Conservation (phyloP, 2,113 vertebrate species). For the Calidris pugnax region DNA sequence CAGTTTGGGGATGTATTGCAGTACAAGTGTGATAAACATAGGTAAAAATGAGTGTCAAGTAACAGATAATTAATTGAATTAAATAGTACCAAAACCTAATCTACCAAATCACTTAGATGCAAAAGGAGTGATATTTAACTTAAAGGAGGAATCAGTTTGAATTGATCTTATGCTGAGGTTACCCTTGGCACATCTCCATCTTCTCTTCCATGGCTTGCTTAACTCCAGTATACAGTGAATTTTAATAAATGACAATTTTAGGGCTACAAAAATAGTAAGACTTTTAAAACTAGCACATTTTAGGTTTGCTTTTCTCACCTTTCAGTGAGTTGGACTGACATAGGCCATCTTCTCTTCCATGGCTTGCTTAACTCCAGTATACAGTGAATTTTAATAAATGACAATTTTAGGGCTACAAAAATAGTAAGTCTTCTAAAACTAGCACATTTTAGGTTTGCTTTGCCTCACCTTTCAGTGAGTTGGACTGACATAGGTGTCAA, state of each 20-base stretch:
- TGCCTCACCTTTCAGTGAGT: neutral
- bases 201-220: neutral
- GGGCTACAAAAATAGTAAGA: neutral
- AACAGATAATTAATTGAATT: neutral
- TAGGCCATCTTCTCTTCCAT: neutral
- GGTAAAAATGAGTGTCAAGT: neutral
- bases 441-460: neutral
- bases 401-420: neutral
- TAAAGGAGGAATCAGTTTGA: neutral
- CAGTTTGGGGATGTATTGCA: neutral
- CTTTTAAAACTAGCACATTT: neutral
- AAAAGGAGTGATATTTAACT: neutral
- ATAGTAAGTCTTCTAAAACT: neutral
- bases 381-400: neutral
- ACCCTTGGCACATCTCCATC: neutral
- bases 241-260: neutral
- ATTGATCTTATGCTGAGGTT: neutral
- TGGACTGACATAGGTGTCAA: neutral
- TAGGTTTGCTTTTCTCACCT: neutral
- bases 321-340: neutral
- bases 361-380: neutral
- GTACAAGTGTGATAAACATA: neutral
- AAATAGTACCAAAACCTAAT: neutral
- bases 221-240: neutral
- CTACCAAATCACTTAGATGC: neutral